These are phyloP conservation scores for Datnioides undecimradiatus DNA, from an alignment of 2,113 vertebrate genomes.

Conservation along the genomic window DNA sequence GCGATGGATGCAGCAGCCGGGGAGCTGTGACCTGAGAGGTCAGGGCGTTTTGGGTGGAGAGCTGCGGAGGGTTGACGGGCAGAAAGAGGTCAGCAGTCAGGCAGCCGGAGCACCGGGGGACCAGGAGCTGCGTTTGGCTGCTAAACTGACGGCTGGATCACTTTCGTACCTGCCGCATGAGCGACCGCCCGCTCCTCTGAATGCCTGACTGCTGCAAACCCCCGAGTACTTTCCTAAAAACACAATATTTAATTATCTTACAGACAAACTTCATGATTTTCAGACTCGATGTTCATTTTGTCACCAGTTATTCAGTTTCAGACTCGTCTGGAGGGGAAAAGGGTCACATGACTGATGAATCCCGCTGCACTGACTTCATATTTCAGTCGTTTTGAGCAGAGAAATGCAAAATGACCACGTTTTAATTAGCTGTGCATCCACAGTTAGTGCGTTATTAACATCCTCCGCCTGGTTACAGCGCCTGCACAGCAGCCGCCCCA, in stretches of 20 bases:
- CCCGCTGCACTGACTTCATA: not conserved
- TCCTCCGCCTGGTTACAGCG: not conserved
- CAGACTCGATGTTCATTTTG: too few species aligned
- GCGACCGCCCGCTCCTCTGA: not conserved
- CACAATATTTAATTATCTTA: too few species aligned
- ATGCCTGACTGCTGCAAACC: constrained; percentile 6
- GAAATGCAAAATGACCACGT: not conserved
- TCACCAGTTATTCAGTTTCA: not conserved
- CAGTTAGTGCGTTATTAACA: too few species aligned
- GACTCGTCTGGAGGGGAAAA: not conserved
- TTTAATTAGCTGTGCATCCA: too few species aligned
- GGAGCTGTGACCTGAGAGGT: constrained; percentile 57
- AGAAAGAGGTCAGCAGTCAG: constrained; percentile 56
- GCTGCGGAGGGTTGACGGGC: constrained; percentile 45
- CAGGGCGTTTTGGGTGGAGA: constrained; percentile 27
- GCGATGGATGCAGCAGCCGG: constrained; percentile 48
- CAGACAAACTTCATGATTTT: too few species aligned
- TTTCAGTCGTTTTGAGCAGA: not conserved
- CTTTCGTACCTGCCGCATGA: constrained; percentile 1
- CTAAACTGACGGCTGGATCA: constrained; percentile 2
- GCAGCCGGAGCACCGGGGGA: constrained; percentile 27
- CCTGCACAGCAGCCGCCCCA: not conserved
- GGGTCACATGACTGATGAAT: not conserved
- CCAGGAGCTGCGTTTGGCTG: constrained; percentile 17
- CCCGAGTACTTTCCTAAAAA: too few species aligned